phyloP scores from a whole-genome alignment of 2,113 vertebrate genomes.

The Ochotona curzoniae region DNA sequence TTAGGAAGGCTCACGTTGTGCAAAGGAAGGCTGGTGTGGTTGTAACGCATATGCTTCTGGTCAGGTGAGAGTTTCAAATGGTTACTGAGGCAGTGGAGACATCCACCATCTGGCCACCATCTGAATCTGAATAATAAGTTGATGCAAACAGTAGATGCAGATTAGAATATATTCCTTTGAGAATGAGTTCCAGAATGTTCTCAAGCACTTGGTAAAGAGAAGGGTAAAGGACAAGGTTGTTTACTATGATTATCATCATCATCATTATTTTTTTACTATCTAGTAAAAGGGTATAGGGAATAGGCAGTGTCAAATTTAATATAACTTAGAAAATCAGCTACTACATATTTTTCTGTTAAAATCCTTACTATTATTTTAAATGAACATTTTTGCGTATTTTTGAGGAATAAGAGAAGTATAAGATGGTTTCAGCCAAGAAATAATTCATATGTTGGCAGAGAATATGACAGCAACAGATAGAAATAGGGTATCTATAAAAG shows the following conservation, averaged over 20 bases:
- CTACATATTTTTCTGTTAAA: background rate
- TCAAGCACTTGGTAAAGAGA: background rate
- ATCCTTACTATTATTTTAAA: background rate
- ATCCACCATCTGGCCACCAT: background rate
- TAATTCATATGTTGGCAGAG: background rate
- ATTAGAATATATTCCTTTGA: background rate
- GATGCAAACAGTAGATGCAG: background rate
- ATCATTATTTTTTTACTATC: background rate
- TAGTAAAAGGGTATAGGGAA: background rate
- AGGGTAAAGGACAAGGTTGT: background rate
- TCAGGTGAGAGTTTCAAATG: background rate
- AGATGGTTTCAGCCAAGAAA: background rate
- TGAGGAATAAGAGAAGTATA: background rate
- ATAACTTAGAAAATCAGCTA: background rate
- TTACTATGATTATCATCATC: background rate
- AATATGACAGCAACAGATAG: background rate
- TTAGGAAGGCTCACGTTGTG: background rate
- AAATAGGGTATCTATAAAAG: background rate
- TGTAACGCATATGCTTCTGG: background rate
- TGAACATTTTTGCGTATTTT: slow-evolving; percentile 10
- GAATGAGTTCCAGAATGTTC: background rate
- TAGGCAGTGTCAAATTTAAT: background rate
- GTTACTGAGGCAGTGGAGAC: background rate
- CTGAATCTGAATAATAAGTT: background rate
- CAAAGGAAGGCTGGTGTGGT: background rate